phyloP scores from a whole-genome alignment of 1,140 invertebrate species.

The Lepidurus arcticus region DNA sequence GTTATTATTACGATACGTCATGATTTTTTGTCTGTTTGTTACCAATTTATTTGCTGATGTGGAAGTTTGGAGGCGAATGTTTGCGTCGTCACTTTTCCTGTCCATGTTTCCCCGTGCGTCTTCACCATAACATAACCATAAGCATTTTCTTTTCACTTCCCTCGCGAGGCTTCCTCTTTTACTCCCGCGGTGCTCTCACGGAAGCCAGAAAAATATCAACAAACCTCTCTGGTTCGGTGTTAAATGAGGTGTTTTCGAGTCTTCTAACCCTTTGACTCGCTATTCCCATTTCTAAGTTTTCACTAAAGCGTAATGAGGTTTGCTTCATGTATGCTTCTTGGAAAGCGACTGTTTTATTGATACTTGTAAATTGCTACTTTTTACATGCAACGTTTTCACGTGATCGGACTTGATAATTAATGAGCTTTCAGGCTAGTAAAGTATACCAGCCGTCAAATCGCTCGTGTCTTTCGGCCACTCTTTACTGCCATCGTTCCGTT shows the following conservation, averaged over 20 bases:
- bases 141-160: not conserved
- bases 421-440: not conserved
- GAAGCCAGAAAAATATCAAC: not conserved
- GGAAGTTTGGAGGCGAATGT: not conserved
- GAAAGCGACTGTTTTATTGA: not conserved
- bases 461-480: not conserved
- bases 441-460: not conserved
- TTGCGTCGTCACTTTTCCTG: not conserved
- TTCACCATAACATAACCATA: not conserved
- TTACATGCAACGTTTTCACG: not conserved
- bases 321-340: not conserved
- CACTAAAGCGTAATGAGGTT: not conserved
- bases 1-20: too few species aligned
- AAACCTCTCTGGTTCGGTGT: not conserved
- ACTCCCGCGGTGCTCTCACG: not conserved
- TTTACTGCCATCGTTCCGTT: not conserved
- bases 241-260: not conserved
- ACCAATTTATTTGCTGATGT: not conserved
- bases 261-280: not conserved
- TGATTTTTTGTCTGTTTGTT: too few species aligned
- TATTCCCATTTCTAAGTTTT: not conserved
- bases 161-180: not conserved
- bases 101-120: not conserved
- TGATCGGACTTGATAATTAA: slow-evolving; percentile 16
- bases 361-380: not conserved